phyloP scores from a whole-genome alignment of 1,140 invertebrate species.

The Euborellia annulipes region DNA sequence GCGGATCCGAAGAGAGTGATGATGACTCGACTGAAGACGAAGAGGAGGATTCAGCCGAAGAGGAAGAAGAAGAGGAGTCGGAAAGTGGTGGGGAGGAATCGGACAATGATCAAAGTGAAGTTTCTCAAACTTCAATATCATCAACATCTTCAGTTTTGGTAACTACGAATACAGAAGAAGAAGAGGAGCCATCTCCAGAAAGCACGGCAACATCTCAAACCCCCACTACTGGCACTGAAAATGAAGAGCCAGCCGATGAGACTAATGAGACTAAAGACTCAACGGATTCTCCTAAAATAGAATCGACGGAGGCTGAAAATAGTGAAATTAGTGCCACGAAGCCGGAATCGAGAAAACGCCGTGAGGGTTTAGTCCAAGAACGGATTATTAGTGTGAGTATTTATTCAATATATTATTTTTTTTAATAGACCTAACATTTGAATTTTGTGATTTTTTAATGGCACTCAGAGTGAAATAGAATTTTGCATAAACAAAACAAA shows the following conservation, averaged over 20 bases:
- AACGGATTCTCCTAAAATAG: too few species aligned
- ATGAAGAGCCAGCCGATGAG: too few species aligned
- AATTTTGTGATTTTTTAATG: neutral
- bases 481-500: too few species aligned
- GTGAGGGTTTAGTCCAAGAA: conserved; percentile 44
- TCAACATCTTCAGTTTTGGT: conserved; percentile 6
- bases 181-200: conserved; percentile 14
- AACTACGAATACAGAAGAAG: conserved; percentile 4
- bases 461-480: neutral
- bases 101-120: conserved; percentile 19
- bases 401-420: neutral
- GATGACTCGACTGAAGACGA: conserved; percentile 29
- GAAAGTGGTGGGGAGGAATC: conserved; percentile 26
- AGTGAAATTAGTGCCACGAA: too few species aligned
- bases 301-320: too few species aligned
- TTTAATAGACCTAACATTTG: neutral
- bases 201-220: conserved; percentile 14
- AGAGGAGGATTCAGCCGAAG: conserved; percentile 28
- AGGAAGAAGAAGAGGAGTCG: conserved; percentile 16
- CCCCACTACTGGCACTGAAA: neutral
- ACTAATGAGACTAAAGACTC: too few species aligned
- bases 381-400: conserved; percentile 50
- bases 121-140: conserved; percentile 16
- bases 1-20: conserved; percentile 29
- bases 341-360: conserved; percentile 24